Evolutionary conservation across 2,113 vertebrate genomes (phyloP), one percentile per base, ranked within the genome.

Genomic region (Microtus montanus): DNA sequence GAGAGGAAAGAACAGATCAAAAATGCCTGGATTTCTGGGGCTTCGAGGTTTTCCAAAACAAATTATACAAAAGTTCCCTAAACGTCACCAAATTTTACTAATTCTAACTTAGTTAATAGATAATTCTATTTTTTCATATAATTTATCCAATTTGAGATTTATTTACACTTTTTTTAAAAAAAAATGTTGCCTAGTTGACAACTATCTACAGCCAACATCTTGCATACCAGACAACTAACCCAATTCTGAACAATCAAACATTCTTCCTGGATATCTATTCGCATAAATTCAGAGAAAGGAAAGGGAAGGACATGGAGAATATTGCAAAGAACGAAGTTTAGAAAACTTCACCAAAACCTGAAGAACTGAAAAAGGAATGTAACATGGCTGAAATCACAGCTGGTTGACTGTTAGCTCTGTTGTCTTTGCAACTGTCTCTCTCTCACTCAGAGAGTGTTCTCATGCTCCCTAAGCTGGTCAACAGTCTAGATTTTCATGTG

Each of bases 1-100:
- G 61, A 85, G 74, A 96, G 71, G 93, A 97, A 96, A 95, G n/a
- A 95, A 86, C n/a, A 70, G 38, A 93, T 94, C 73, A 93, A 90
- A 94, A 94, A 79, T 83, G 35, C 33, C 63, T 94, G 49, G 58
- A 58, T 91, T 90, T 93, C 82, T 92, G 15, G 5, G 30, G 11
- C 74, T 95, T 74, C 28, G 15, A 41, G 35, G 54, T 87, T 77
- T 61, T 38, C 44, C 47, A 41, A 61, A 33, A 92, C 22, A 94
- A 93, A 94, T 74, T 54, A 87, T n/a, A 44, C 17, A 13, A 15
- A 63, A 73, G 92, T 95, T 97, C 94, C 78, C 61, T 58, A 85
- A 33, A 70, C 11, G 26, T 93, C 77, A 68, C 70, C 71, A 82
- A 35, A 80, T 91, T 96, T 95, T 79, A 90, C 74, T 61, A 95